These are phyloP conservation scores for Troilus luridus DNA, from an alignment of 2,888 invertebrate species.

Conservation along the genomic window DNA sequence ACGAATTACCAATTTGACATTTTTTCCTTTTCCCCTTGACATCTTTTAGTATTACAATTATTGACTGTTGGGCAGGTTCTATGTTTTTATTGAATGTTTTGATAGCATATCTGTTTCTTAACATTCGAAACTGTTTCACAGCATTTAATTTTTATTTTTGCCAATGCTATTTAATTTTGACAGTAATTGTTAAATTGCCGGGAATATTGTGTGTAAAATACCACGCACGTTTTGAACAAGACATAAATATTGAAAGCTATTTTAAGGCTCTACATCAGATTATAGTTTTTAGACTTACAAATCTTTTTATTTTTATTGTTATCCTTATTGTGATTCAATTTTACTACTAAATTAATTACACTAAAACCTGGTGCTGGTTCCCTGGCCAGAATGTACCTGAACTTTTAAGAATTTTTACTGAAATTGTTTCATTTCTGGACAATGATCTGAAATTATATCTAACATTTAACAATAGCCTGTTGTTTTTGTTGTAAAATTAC, in stretches of 20 bases:
- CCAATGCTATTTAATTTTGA: too few relatives aligned
- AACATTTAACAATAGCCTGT: background rate
- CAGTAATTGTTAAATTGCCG: background rate
- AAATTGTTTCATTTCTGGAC: background rate
- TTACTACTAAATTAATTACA: background rate
- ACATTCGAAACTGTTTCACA: background rate
- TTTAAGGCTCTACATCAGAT: background rate
- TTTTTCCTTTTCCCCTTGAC: background rate
- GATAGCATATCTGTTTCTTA: background rate
- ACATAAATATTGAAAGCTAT: background rate
- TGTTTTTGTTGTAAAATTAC: background rate
- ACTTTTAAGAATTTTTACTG: background rate
- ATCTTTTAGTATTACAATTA: background rate
- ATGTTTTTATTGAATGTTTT: background rate
- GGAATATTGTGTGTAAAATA: background rate
- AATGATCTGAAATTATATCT: background rate
- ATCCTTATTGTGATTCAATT: background rate
- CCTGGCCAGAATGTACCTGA: conserved; percentile 23
- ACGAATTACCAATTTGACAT: too few relatives aligned
- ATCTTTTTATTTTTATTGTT: background rate
- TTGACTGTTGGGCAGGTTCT: background rate
- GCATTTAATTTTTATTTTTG: background rate
- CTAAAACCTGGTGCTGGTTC: background rate
- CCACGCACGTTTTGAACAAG: background rate
- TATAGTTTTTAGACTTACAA: too few relatives aligned